These are phyloP conservation scores for Eupithecia exiguata DNA, from an alignment of 2,888 invertebrate genomes.

Conservation along the genomic window DNA sequence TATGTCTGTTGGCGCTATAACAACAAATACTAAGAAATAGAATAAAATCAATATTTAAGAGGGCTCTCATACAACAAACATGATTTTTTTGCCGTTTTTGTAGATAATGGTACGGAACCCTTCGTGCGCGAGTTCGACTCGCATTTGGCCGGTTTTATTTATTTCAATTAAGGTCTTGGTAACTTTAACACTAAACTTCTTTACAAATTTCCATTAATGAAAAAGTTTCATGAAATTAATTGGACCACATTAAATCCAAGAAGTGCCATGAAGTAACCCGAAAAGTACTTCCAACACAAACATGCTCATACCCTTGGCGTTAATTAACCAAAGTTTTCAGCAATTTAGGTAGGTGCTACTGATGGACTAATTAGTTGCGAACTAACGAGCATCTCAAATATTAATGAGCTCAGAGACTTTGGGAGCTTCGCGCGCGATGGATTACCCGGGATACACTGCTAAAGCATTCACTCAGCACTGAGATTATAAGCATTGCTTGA, in stretches of 20 bases:
- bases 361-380: slow-evolving; percentile 51
- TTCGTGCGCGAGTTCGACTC: too few relatives aligned
- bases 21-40: too few relatives aligned
- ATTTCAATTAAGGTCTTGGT: not conserved
- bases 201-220: not conserved
- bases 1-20: too few relatives aligned
- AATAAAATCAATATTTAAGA: too few relatives aligned
- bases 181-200: not conserved
- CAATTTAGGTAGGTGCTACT: slow-evolving; percentile 49
- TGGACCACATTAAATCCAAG: not conserved
- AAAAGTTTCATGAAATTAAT: not conserved
- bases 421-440: slow-evolving; percentile 31
- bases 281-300: not conserved
- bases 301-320: slow-evolving; percentile 14
- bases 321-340: slow-evolving; percentile 49
- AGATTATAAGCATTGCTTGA: not conserved
- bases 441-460: slow-evolving; percentile 22
- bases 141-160: too few relatives aligned
- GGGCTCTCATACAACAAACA: too few relatives aligned
- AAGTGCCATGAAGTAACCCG: slow-evolving; percentile 1
- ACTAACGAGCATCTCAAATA: slow-evolving; percentile 54
- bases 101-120: too few relatives aligned
- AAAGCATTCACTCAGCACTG: not conserved
- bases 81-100: too few relatives aligned
- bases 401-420: slow-evolving; percentile 48